Evolutionary conservation across 35 echinoderm and acorn worm species (phyloP).

Genomic region (Heliocidaris tuberculata): DNA sequence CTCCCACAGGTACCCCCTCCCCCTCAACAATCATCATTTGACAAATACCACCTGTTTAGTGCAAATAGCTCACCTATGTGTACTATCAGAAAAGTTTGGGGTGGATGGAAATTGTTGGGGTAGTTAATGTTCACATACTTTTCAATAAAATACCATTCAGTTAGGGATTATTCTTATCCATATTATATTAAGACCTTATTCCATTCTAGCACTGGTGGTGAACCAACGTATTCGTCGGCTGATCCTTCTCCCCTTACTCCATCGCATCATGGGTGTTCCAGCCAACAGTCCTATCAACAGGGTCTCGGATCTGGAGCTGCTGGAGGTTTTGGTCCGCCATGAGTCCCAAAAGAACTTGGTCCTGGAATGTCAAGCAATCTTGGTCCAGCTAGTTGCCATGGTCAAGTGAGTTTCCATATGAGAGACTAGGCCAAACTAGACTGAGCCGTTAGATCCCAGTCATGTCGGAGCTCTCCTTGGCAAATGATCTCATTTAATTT

Average conservation of each 20-base stretch:
- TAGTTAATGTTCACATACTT: no score
- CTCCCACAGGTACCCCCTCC: no score
- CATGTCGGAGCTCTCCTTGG: no score
- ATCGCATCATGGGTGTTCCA: conserved; percentile 45
- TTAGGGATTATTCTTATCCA: no score
- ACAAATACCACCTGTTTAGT: no score
- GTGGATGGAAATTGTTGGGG: no score
- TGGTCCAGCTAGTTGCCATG: conserved; percentile 45
- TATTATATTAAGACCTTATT: not conserved
- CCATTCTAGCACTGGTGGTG: conserved; percentile 26
- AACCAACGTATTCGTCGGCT: conserved; percentile 50
- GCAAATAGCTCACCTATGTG: no score
- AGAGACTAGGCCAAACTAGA: no score
- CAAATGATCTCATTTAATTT: no score
- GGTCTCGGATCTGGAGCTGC: conserved; percentile 57
- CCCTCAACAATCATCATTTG: no score
- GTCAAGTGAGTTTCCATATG: conserved; percentile 51
- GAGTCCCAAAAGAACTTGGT: conserved; percentile 30
- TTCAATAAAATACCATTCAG: no score
- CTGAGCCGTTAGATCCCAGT: not conserved
- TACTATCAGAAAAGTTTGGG: no score
- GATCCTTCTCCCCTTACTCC: conserved; percentile 47
- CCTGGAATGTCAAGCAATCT: not conserved
- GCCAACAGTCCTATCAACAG: conserved; percentile 59
- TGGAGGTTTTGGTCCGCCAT: conserved; percentile 51